Evolutionary conservation across 2,888 invertebrate species (phyloP).

Genomic region (Scrobipalpa atriplicella): DNA sequence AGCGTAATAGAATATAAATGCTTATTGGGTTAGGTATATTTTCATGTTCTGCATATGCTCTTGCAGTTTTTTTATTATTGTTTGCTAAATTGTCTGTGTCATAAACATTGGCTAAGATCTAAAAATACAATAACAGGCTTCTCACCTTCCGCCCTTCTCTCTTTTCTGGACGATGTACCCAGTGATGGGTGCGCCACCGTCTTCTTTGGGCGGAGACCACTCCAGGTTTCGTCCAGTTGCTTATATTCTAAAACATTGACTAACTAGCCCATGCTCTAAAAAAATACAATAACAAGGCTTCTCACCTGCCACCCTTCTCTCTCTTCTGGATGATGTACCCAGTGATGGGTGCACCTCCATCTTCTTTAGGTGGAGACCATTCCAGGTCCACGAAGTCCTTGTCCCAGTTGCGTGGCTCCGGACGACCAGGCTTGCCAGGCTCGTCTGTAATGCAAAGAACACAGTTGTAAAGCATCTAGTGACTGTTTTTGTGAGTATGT

Average conservation of each 20-base stretch:
- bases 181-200: slow-evolving; percentile 98
- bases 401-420: slow-evolving; percentile 96
- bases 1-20: too few species aligned
- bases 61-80: too few species aligned
- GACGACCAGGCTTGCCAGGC: slow-evolving; percentile 95
- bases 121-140: neutral
- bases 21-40: too few species aligned
- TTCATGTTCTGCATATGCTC: too few species aligned
- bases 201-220: slow-evolving; percentile 95
- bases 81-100: too few species aligned
- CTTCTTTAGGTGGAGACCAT: slow-evolving; percentile 95
- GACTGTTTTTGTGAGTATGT: neutral
- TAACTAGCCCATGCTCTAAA: too few species aligned
- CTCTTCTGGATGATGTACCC: slow-evolving; percentile 97
- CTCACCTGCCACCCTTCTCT: slow-evolving; percentile 89
- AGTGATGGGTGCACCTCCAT: slow-evolving; percentile 98
- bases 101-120: too few species aligned
- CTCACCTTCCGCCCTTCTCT: slow-evolving; percentile 89
- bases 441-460: slow-evolving; percentile 83
- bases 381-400: slow-evolving; percentile 97
- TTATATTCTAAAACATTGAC: too few species aligned
- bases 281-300: neutral
- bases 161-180: slow-evolving; percentile 97
- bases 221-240: too few species aligned
- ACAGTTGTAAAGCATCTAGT: neutral